These are phyloP conservation scores for Coelopa pilipes DNA, from an alignment of 2,888 invertebrate genomes.

Conservation along the genomic window DNA sequence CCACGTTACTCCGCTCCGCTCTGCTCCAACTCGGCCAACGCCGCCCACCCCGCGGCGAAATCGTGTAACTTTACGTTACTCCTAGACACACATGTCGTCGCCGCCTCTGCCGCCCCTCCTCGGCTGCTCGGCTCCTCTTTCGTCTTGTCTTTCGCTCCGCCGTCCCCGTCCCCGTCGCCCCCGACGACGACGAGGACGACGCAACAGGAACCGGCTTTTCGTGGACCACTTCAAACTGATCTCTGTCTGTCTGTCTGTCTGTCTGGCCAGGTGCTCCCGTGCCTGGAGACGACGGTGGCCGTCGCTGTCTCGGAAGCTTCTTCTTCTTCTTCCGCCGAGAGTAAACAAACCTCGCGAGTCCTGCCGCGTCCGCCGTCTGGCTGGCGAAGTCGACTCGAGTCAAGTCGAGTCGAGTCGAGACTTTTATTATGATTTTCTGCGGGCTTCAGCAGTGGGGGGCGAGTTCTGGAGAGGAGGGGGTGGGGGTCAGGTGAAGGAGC, in stretches of 20 bases:
- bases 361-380: too few relatives aligned
- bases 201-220: slow-evolving; percentile 39
- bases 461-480: too few relatives aligned
- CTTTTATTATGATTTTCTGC: too few relatives aligned
- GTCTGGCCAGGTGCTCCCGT: background rate
- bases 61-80: slow-evolving; percentile 26
- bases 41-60: background rate
- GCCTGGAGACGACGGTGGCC: background rate
- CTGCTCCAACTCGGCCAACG: background rate
- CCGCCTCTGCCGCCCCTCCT: slow-evolving; percentile 1
- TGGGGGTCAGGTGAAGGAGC: too few relatives aligned
- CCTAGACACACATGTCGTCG: slow-evolving; percentile 32
- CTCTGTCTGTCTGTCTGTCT: slow-evolving; percentile 25
- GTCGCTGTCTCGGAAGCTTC: background rate
- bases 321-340: too few relatives aligned
- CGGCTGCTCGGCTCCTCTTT: slow-evolving; percentile 10
- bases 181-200: background rate
- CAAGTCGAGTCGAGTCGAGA: too few relatives aligned
- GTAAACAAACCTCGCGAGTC: background rate
- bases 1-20: background rate
- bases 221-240: slow-evolving; percentile 40
- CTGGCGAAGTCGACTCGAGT: too few relatives aligned
- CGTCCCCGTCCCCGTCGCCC: background rate
- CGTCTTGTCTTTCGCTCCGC: slow-evolving; percentile 8
- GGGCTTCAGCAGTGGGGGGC: too few relatives aligned